Evolutionary conservation across 2,113 vertebrate species (phyloP), one percentile per base, ranked within the genome.

Genomic region (Loxodonta africana): DNA sequence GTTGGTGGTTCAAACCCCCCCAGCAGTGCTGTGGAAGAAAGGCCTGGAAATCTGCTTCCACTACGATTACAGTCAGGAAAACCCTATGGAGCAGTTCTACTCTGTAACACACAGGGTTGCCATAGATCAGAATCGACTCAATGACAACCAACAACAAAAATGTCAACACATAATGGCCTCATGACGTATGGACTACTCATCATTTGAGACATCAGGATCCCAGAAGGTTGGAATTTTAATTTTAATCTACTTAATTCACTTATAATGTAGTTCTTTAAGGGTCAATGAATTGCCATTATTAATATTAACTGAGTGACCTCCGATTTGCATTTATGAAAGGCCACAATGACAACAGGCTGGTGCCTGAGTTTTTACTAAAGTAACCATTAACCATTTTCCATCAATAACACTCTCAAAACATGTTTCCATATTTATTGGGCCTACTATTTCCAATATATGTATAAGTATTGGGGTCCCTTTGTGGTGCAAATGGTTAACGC

Each of bases 251-350:
- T 95, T 80, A 57, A 41, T 74, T 91, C 21, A 57, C 51, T 92
- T 81, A n/a, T 44, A 25, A 37, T 15, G 4, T 4, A 83, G 26
- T 48, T 85, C 8, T 83, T 92, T 46, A 46, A 80, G 17, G 53
- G 76, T 57, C 62, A 73, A 3, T 63, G 71, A 71, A n/a, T 46
- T 26, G 21, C 63, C 57, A 48, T 15, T 83, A 30, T 37, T 51
- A 65, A 81, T 44, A 44, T 37, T 37, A 53, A 60, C 8, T 51
- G 33, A 77, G 41, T 67, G 26, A 33, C 21, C 21, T 90, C 7
- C 67, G 60, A 37, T 63, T 63, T 89, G 37, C 14, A 44, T 80
- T 94, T 96, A n/a, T 78, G 80, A 67, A 62, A 86, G 30, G 73
- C 10, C 28, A 15, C 8, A 76, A 23, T 57, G 37, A 41, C 25